These are phyloP conservation scores for Pygmarrhopalites habei DNA, from an alignment of 1,140 invertebrate species.

Conservation along the genomic window DNA sequence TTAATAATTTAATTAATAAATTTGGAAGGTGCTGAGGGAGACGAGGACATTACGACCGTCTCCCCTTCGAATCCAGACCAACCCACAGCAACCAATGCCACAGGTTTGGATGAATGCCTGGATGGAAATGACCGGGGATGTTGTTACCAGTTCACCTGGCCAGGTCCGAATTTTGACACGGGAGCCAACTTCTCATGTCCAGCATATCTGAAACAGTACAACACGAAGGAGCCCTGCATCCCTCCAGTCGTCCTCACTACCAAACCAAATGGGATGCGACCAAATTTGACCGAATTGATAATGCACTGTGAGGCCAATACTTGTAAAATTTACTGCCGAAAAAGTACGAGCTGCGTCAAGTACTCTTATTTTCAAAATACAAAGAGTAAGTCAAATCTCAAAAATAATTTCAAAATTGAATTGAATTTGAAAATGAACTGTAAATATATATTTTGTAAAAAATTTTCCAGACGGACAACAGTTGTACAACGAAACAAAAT, in stretches of 20 bases:
- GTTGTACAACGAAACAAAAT: constrained; percentile 13
- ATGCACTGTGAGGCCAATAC: neutral
- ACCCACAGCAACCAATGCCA: too few species aligned
- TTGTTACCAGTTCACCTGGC: constrained; percentile 24
- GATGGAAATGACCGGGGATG: too few species aligned
- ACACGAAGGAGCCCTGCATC: neutral
- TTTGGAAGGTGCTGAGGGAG: too few species aligned
- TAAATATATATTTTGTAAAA: neutral
- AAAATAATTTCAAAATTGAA: neutral
- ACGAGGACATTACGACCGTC: too few species aligned
- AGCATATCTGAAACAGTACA: neutral
- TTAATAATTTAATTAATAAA: too few species aligned
- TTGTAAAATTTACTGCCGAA: constrained; percentile 13
- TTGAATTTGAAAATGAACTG: too few species aligned
- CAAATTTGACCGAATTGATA: neutral
- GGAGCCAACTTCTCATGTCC: neutral
- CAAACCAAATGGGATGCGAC: neutral
- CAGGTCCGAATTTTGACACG: neutral
- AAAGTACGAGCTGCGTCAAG: neutral
- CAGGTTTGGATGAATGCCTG: too few species aligned
- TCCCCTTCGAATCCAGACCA: too few species aligned
- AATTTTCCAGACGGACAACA: neutral
- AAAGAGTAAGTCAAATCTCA: neutral
- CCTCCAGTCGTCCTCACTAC: too few species aligned
- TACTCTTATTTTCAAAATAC: neutral